Percentiles rank a stretch among this genome's conserved stretches.
Conservation (phyloP, 2,113 vertebrate species). For the Murina feae region DNA sequence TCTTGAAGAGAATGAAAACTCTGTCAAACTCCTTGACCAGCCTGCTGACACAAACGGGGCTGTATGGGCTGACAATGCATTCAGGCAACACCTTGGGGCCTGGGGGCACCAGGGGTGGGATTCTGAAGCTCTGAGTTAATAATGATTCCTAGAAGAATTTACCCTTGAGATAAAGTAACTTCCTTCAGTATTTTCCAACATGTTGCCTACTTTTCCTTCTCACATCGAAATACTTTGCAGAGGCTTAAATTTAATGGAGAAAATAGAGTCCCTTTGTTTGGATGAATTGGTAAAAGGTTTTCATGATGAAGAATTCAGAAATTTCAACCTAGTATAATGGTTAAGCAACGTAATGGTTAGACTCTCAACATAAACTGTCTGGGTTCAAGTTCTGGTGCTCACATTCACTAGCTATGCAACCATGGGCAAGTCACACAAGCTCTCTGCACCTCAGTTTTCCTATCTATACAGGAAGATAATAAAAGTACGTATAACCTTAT, state of each 20-base stretch:
- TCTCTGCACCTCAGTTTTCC: neutral
- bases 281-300: neutral
- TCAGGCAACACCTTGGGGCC: neutral
- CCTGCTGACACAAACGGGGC: neutral
- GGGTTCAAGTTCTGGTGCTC: neutral
- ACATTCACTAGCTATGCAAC: neutral
- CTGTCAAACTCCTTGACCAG: constrained; percentile 6
- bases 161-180: neutral
- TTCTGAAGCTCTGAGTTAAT: neutral
- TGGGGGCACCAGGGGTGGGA: no score
- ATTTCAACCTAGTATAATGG: neutral
- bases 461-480: neutral
- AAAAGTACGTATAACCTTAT: neutral
- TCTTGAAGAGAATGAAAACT: neutral
- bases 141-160: neutral
- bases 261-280: neutral
- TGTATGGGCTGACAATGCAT: neutral
- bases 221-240: neutral
- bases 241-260: neutral
- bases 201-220: neutral
- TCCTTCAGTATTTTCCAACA: neutral
- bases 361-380: neutral
- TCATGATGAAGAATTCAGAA: neutral
- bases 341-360: neutral
- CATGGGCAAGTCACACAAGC: neutral